These are phyloP conservation scores for Enteromius treurensis DNA, from an alignment of 2,797 vertebrate genomes.

Conservation along the genomic window DNA sequence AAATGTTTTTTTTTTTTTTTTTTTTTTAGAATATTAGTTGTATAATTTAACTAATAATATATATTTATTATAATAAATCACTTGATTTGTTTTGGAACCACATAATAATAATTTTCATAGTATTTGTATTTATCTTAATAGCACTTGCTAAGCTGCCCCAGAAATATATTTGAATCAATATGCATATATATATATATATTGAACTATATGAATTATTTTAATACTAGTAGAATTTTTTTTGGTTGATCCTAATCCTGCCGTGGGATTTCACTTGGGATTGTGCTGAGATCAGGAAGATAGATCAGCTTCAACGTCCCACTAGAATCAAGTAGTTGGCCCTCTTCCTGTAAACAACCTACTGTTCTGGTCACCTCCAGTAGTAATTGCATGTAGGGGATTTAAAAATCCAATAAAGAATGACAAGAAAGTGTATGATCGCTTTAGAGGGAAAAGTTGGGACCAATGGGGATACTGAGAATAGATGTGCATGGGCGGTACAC, in stretches of 20 bases:
- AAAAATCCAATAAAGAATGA: constrained; percentile 51
- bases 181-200: neutral
- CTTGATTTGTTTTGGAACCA: neutral
- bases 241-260: neutral
- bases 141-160: neutral
- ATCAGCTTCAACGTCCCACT: neutral
- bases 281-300: neutral
- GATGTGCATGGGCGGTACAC: constrained; percentile 52
- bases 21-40: no score
- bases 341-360: constrained; percentile 38
- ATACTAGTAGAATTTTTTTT: neutral
- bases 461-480: constrained; percentile 46
- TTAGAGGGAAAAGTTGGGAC: constrained; percentile 50
- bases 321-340: neutral
- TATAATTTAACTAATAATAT: neutral
- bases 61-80: neutral
- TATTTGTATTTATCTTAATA: neutral
- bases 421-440: constrained; percentile 49
- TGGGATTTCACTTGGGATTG: neutral
- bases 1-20: no score
- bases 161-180: neutral
- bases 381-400: constrained; percentile 44
- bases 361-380: constrained; percentile 52
- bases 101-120: neutral
- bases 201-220: neutral